phyloP scores from a whole-genome alignment of 1,140 invertebrate species.

The Physella acuta region DNA sequence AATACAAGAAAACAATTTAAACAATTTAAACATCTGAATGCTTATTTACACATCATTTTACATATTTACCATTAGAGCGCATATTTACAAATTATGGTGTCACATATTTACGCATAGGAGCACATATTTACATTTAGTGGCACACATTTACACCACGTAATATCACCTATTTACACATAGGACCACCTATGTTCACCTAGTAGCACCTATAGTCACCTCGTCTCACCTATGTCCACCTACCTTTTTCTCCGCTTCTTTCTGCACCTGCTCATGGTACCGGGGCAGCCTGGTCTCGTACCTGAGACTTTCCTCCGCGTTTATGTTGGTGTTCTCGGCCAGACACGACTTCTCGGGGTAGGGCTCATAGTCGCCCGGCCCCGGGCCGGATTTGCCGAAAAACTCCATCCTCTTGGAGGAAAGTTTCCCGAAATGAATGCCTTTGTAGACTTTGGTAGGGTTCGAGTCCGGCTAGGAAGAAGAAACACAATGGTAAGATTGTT shows the following conservation, averaged over 20 bases:
- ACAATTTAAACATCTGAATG: too few relatives aligned
- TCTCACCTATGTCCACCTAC: constrained; percentile 32
- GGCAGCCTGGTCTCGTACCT: constrained; percentile 53
- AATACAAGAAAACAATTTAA: too few relatives aligned
- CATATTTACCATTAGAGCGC: too few relatives aligned
- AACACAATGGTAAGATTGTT: too few relatives aligned
- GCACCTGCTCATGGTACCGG: constrained; percentile 55
- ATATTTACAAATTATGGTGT: too few relatives aligned
- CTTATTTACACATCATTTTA: too few relatives aligned
- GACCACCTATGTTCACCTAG: too few relatives aligned
- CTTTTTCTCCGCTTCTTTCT: constrained; percentile 54
- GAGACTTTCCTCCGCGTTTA: constrained; percentile 35
- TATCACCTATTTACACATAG: too few relatives aligned
- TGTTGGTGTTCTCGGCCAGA: constrained; percentile 51
- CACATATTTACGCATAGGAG: too few relatives aligned
- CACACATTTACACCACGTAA: too few relatives aligned
- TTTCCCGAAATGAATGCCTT: constrained; percentile 57
- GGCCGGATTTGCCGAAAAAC: constrained; percentile 47
- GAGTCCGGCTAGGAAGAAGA: constrained; percentile 33
- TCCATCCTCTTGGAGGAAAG: constrained; percentile 48
- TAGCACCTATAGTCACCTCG: too few relatives aligned
- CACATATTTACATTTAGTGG: too few relatives aligned
- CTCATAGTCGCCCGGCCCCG: constrained; percentile 60
- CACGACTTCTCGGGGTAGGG: constrained; percentile 35
- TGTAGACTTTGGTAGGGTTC: constrained; percentile 48